A percentile compares a stretch with the other conserved stretches of the same genome.
Evolutionary conservation across 2,113 vertebrate species (phyloP).

Genomic region (Spheniscus mendiculus): DNA sequence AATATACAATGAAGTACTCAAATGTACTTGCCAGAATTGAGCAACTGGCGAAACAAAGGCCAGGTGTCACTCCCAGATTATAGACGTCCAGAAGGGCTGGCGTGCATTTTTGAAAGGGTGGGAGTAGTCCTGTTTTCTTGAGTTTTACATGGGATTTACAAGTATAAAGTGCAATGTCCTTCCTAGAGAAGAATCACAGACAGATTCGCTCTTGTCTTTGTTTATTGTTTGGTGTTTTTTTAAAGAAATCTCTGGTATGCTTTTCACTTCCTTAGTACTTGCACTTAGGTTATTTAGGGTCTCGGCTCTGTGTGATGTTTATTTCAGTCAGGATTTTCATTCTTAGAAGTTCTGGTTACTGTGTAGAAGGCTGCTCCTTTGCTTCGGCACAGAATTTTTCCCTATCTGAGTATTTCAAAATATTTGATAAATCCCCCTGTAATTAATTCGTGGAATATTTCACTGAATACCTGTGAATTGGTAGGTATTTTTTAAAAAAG

Average conservation of each 20-base stretch:
- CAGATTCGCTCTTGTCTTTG: not conserved
- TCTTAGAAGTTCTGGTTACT: not conserved
- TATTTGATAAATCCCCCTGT: not conserved
- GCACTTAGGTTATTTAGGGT: not conserved
- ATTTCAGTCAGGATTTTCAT: not conserved
- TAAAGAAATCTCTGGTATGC: not conserved
- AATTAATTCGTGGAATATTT: not conserved
- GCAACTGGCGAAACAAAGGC: not conserved
- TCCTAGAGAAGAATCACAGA: not conserved
- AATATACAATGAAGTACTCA: not conserved
- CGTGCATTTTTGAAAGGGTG: not conserved
- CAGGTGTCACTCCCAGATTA: not conserved
- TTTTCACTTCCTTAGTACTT: not conserved
- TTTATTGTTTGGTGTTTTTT: not conserved
- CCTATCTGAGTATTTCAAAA: not conserved
- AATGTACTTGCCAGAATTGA: not conserved
- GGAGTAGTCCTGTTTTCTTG: not conserved
- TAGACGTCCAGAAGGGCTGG: not conserved
- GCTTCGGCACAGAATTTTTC: not conserved
- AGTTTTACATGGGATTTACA: not conserved
- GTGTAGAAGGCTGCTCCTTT: not conserved
- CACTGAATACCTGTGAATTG: not conserved
- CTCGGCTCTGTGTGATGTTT: not conserved
- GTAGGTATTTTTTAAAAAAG: not conserved
- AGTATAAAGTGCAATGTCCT: not conserved